These are phyloP conservation scores for Steatornis caripensis DNA, from an alignment of 2,113 vertebrate genomes.

Conservation along the genomic window DNA sequence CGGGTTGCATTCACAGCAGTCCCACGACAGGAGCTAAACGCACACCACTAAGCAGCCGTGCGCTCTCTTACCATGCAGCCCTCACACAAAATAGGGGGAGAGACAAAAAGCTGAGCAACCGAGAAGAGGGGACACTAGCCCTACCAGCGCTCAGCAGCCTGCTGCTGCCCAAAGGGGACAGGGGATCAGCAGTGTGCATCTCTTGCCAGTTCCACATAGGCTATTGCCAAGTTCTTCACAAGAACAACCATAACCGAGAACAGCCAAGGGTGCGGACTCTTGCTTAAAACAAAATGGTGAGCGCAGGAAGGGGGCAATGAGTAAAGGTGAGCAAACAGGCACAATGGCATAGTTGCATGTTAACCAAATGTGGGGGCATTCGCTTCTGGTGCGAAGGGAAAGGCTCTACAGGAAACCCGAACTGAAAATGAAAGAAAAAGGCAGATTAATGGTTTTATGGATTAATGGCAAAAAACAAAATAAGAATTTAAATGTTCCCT, in stretches of 20 bases:
- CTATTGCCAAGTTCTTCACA: constrained; percentile 68
- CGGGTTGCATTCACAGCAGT: background rate
- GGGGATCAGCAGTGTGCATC: background rate
- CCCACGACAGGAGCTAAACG: background rate
- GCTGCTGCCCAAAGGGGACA: background rate
- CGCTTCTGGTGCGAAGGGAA: constrained; percentile 82
- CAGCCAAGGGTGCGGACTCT: constrained; percentile 22
- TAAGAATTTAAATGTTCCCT: constrained; percentile 5
- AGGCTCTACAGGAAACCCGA: constrained; percentile 92
- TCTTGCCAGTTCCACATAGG: constrained; percentile 56
- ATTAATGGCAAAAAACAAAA: constrained; percentile 47
- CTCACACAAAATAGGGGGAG: fast-evolving
- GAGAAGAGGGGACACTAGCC: background rate
- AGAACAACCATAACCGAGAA: constrained; percentile 2
- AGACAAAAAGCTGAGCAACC: background rate
- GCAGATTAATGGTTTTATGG: constrained; percentile 83
- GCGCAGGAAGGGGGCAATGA: constrained; percentile 30
- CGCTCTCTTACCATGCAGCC: background rate
- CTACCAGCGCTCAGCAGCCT: background rate
- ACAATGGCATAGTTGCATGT: constrained; percentile 18
- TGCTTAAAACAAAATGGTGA: constrained; percentile 25
- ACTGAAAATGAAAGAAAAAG: constrained; percentile 95
- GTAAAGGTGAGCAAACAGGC: constrained; percentile 38
- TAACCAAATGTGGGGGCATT: constrained; percentile 59
- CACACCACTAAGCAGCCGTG: background rate